These are phyloP conservation scores for Zaprionus taronus DNA, from an alignment of 1,140 invertebrate species.

Conservation along the genomic window DNA sequence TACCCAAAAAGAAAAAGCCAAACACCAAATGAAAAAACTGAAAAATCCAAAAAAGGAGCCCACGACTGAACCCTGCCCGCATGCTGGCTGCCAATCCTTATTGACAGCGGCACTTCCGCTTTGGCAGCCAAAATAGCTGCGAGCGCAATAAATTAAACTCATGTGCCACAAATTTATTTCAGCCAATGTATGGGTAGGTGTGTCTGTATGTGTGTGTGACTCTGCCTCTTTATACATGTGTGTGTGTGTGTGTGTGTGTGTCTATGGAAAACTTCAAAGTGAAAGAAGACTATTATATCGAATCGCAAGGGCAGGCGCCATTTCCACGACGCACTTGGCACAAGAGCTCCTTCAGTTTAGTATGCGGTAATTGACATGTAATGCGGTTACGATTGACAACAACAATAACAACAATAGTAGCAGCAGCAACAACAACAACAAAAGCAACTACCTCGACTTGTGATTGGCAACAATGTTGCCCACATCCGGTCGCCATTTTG, in stretches of 20 bases:
- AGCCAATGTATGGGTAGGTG: conserved; percentile 13
- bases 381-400: conserved; percentile 80
- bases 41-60: conserved; percentile 22
- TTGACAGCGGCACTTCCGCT: conserved; percentile 80
- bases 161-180: conserved; percentile 74
- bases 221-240: conserved; percentile 13
- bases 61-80: conserved; percentile 39
- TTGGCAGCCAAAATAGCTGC: conserved; percentile 82
- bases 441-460: conserved; percentile 25
- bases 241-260: conserved; percentile 21
- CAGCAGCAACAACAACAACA: conserved; percentile 20
- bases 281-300: conserved; percentile 50
- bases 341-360: conserved; percentile 76
- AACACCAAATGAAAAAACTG: conserved; percentile 17
- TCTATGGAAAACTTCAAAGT: conserved; percentile 45
- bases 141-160: conserved; percentile 78
- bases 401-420: conserved; percentile 46
- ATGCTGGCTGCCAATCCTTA: conserved; percentile 78
- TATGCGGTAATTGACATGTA: conserved; percentile 81
- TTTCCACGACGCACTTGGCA: conserved; percentile 64
- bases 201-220: conserved; percentile 9
- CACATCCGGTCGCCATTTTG: conserved; percentile 75
- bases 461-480: conserved; percentile 72
- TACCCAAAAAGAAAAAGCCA: background rate
- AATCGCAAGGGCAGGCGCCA: conserved; percentile 42